Evolutionary conservation across 2,113 vertebrate genomes (phyloP), one percentile per base, ranked within the genome.

Genomic region (Tragelaphus strepsiceros): DNA sequence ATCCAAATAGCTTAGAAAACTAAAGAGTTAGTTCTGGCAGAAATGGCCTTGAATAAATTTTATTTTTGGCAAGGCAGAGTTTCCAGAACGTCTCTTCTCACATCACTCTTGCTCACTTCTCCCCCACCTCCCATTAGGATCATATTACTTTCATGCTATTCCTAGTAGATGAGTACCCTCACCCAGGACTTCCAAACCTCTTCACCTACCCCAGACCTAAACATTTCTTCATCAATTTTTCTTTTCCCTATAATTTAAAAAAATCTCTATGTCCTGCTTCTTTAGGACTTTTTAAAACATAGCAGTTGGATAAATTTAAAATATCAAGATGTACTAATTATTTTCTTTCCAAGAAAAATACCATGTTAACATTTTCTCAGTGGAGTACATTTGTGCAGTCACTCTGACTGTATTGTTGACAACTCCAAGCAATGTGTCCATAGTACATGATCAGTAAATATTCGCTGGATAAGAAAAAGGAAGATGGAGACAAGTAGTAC

Each of bases 1-100:
- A 90, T 86, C 51, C 35, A 93, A 95, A 82, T 58, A 77, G 16
- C 54, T 94, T 87, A 94, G 59, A 96, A 95, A 94, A 90, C 49
- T 56, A 92, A 96, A 91, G 54, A 84, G 84, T 89, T 92, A 85
- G 30, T 89, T 94, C 67, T 96, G 53, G 81, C 24, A 77, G 12
- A 24, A 53, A 2, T 85, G 35, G 64, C 77, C 24, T n/a, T 78
- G 39, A 94, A 54, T 92, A 39, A 78, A 92, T 46, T 62, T 96
- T 74, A 78, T 74, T 89, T 90, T 64, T 77, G 71, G 59, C 8
- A 13, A 87, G 81, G 53, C 26, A 67, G 84, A 51, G 49, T 92
- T 62, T 97, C 92, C 59, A 92, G 59, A 93, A 90, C 64, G 51
- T 92, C 51, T 85, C 51, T 56, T 30, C 30, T 92, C 67, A 83